Base-by-base conservation (phyloP, 2,797 vertebrate species). In the Artibeus jamaicensis region DNA sequence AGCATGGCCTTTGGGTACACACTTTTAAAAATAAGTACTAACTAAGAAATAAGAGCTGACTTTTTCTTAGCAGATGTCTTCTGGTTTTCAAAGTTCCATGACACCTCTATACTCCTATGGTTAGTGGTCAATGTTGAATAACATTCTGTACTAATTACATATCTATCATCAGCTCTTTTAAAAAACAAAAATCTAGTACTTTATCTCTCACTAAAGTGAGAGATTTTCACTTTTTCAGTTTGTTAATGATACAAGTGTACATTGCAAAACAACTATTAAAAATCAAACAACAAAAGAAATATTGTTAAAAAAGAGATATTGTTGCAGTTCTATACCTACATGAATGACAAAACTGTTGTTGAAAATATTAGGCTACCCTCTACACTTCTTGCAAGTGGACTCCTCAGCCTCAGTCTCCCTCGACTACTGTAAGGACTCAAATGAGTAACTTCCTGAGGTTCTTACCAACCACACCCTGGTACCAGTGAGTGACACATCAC, bases 131-230 rank as follows among this genome's bases (percentile, higher is more conserved):
- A 24, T 48, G 5, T 65, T 82, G n/a, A 29, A 59, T 55, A 82
- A 19, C 12, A 16, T 86, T 90, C 67, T n/a, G 21, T 22, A 26
- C 15, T 14, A 21, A 37, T 62, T 19, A 37, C 9, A 21, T 83
- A n/a, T 37, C 53, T 37, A 24, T 59, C 32, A 34, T 74, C 22
- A 53, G 62, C 32, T 42, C 34, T 87, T 32, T 24, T 59, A 44
- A 74, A n/a, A 57, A 88, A 71, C 22, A 81, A 77, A 57, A 11
- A 22, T 32, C 34, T 14, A 39, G 10, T 15, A 48, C 5, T 55
- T 87, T 67, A 44, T 62, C 87, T 95, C 74, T 77, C 42, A 85
- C 34, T 50, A 78, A 46, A n/a, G n/a, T n/a, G n/a, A n/a, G n/a
- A n/a, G n/a, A 74, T 57, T 86, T 93, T 93, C 18, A 59, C 42